Evolutionary conservation across 2,888 invertebrate genomes (phyloP).

Genomic region (Macrosoma leucophasiata): DNA sequence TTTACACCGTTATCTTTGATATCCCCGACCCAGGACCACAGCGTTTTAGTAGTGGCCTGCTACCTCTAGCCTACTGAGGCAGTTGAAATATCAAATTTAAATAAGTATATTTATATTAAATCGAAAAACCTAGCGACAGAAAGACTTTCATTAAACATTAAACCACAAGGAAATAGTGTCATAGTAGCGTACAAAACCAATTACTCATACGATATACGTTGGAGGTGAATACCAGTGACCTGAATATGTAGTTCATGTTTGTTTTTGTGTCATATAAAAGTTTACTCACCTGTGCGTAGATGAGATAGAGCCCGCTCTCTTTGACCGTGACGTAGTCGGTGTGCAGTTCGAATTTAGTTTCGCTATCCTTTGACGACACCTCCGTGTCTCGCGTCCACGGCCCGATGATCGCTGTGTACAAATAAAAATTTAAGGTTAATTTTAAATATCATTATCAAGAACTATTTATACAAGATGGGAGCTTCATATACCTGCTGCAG

Average conservation of each 20-base stretch:
- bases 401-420: conserved; percentile 53
- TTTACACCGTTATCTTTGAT: no score
- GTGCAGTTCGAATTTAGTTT: conserved; percentile 45
- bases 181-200: no score
- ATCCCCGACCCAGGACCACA: no score
- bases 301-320: conserved; percentile 55
- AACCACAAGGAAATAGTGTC: no score
- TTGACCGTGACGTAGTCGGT: conserved; percentile 46
- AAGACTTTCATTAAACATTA: no score
- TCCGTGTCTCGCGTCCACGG: conserved; percentile 57
- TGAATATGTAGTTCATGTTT: background rate
- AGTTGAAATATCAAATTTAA: no score
- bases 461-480: background rate
- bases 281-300: conserved; percentile 58
- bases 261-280: background rate
- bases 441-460: background rate
- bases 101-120: no score
- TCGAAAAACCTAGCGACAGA: no score
- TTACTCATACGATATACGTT: no score
- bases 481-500: no score
- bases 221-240: background rate
- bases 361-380: conserved; percentile 54
- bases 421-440: conserved; percentile 1
- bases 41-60: no score
- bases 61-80: no score